Evolutionary conservation across 2,113 vertebrate genomes (phyloP).

Genomic region (Heterotis niloticus): DNA sequence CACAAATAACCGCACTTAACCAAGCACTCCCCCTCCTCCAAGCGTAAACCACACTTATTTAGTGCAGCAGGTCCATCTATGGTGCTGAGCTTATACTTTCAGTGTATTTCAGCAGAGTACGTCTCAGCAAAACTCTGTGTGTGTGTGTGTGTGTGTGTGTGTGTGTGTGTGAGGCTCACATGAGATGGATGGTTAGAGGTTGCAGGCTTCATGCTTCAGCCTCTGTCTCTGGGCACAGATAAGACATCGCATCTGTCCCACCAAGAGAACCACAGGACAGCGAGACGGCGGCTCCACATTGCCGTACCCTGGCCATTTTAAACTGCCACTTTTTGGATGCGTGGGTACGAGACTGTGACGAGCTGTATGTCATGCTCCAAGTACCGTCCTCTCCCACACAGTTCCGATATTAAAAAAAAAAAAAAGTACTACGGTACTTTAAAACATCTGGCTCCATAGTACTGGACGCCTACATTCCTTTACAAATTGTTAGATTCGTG

Average conservation of each 20-base stretch:
- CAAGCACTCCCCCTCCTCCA: not conserved
- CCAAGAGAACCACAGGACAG: not conserved
- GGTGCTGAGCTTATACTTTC: conserved; percentile 56
- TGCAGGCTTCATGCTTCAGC: not conserved
- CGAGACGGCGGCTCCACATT: no score
- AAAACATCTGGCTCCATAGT: no score
- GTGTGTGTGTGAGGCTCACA: conserved; percentile 58
- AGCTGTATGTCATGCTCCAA: not conserved
- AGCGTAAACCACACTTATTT: conserved; percentile 32
- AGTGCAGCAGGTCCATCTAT: conserved; percentile 51
- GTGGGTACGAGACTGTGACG: not conserved
- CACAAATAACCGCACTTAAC: conserved; percentile 21
- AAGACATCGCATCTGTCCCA: not conserved
- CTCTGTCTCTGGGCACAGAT: not conserved
- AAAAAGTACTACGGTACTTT: no score
- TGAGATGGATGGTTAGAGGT: conserved; percentile 54
- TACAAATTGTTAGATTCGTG: no score
- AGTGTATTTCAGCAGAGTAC: conserved; percentile 38
- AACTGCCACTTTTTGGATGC: not conserved
- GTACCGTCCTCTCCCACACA: not conserved
- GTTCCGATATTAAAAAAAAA: no score
- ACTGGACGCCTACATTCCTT: no score
- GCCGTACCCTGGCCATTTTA: not conserved
- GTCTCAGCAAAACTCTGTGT: no score
- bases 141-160: no score